Evolutionary conservation across 2,888 invertebrate genomes (phyloP), one percentile per base, ranked within the genome.

Genomic region (Calameuta pallipes): DNA sequence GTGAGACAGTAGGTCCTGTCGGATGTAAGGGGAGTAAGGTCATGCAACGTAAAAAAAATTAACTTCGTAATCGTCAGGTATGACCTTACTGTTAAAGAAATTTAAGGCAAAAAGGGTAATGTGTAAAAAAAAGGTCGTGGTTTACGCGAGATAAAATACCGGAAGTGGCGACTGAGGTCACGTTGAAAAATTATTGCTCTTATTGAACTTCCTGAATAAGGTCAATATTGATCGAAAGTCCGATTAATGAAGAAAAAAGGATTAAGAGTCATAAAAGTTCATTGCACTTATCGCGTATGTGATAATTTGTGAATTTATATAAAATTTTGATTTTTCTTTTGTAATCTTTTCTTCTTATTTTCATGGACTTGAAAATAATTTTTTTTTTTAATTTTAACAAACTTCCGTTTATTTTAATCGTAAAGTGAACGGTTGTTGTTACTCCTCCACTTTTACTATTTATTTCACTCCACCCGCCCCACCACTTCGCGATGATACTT

Each of bases 391-490:
- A 41, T 56, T 23, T 23, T 23, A 56, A 56, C 6, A 56, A 23
- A 23, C 23, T 15, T 23, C 23, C 56, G 9, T 56, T 56, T 23
- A 23, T 23, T 2, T 56, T 56, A 2, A 23, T 4, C n/a, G 33
- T 33, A 71, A 71, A 71, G 71, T 31, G 71, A 71, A 71, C 71
- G 71, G 71, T 71, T 31, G 70, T 70, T 31, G 30, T 33, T 33
- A 23, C 71, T 71, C 71, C 71, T 30, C 15, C 71, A 71, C 71
- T 71, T 33, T 71, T 71, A 33, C 71, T 12, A 30, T 78, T 74
- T 75, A 35, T 70, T 71, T 76, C 23, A n/a, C 31, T 75, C 74
- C 35, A 41, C 70, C 71, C 3, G 68, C 75, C 78, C 41, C 74
- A 75, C 70, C 75, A 34, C 33, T 23, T 15, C 23, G 23, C 56